Percentiles rank a stretch among this genome's conserved stretches.
These are phyloP conservation scores for Cirrhinus molitorella DNA, from an alignment of 2,797 vertebrate genomes.

Conservation along the genomic window DNA sequence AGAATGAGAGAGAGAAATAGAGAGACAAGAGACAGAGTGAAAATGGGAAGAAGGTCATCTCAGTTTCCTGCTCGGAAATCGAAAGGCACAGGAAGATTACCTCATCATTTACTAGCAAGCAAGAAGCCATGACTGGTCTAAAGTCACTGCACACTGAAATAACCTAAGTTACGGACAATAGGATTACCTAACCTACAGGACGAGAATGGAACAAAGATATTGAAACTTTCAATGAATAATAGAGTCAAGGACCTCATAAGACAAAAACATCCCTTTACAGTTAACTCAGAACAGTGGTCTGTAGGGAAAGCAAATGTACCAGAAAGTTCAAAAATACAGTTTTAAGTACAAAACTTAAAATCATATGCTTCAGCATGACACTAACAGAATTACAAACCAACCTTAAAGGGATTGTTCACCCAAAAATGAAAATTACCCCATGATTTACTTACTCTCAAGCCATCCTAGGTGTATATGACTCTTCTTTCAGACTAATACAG, in stretches of 20 bases:
- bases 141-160: slow-evolving; percentile 7
- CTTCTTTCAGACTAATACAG: no score
- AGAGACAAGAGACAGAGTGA: background rate
- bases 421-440: no score
- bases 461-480: no score
- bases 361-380: no score
- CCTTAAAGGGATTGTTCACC: no score
- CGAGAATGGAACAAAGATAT: background rate
- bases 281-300: no score
- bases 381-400: no score
- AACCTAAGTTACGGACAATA: background rate
- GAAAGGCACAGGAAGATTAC: slow-evolving; percentile 4
- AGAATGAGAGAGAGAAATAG: background rate
- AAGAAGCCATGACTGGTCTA: background rate
- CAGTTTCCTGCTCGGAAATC: slow-evolving; percentile 20
- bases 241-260: background rate
- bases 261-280: background rate
- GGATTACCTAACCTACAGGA: background rate
- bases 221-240: background rate
- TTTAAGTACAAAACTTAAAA: no score
- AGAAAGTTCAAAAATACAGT: no score
- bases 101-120: slow-evolving; percentile 19
- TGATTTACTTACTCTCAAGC: no score
- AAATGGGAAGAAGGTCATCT: slow-evolving; percentile 30
- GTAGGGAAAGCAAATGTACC: no score